Base-by-base conservation (phyloP, 2,888 invertebrate genomes). In the Drosophila rellima region DNA sequence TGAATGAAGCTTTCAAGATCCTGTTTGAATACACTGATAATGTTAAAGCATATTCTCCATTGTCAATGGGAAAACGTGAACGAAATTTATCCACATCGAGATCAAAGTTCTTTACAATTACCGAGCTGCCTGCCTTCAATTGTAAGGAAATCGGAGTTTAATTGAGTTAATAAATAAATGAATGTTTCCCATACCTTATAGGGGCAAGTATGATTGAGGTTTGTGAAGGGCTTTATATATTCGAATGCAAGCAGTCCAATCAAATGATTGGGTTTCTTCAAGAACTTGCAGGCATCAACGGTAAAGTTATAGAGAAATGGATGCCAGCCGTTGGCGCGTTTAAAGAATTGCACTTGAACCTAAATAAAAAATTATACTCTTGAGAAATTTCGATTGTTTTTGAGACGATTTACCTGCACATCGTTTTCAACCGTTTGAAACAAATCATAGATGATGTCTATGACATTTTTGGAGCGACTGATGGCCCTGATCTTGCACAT, bases 281-380 rank as follows among this genome's bases (percentile, higher is more conserved):
- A 0, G 8, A 69, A 61, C 2, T 45, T 40, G 29, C 69, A 69
- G 0, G n/a, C 5, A 0, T 40, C 17, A 0, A 45, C 2, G 0
- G 6, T 50, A n/a, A 74, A 42, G 10, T 67, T 17, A 2, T 74
- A 75, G 1, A 74, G 40, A 54, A 63, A 63, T 0, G 59, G 66
- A 2, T 44, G 75, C 75, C 59, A 75, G 18, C 70, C 75, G 47
- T 55, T 74, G 5, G 57, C 65, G 4, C 75, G 44, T n/a, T 55
- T 55, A 4, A 55, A 33, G 11, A 55, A 11, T 13, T 20, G 15
- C 7, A 55, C 4, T n/a, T 31, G 48, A 7, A 31, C 7, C 69
- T 73, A 11, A 8, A n/a, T 26, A 20, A 13, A 10, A 2, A 2
- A 2, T n/a, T 13, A 5, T 11, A 18, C 10, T 39, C 10, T 13